These are phyloP conservation scores for Spheniscus mendiculus DNA, from an alignment of 2,113 vertebrate species.

Conservation along the genomic window DNA sequence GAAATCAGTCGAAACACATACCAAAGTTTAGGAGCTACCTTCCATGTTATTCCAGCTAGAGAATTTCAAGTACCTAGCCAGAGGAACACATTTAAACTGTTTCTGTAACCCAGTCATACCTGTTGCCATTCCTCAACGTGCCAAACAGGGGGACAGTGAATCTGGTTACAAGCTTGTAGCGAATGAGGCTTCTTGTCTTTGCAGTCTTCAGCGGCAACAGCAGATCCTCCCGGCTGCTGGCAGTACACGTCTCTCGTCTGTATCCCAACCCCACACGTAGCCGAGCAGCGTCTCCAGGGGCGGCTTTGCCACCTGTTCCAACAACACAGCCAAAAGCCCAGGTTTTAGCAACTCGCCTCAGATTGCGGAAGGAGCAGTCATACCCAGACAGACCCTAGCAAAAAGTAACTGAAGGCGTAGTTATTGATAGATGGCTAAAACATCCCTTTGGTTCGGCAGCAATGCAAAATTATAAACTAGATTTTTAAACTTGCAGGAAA, in stretches of 20 bases:
- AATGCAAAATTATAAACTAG: not conserved
- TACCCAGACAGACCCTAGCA: not conserved
- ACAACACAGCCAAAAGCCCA: not conserved
- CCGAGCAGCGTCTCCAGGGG: conserved; percentile 85
- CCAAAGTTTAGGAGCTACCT: not conserved
- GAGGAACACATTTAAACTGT: not conserved
- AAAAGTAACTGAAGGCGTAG: not conserved
- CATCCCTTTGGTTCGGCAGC: not conserved
- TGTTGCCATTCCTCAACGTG: conserved; percentile 88
- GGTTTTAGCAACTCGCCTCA: accelerated
- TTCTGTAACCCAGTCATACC: conserved; percentile 67
- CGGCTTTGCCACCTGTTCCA: conserved; percentile 82
- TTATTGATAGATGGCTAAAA: not conserved
- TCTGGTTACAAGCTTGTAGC: conserved; percentile 87
- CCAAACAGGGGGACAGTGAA: conserved; percentile 87
- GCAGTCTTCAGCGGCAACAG: conserved; percentile 72
- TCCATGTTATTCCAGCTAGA: not conserved
- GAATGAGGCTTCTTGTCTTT: conserved; percentile 76
- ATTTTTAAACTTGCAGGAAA: conserved; percentile 4
- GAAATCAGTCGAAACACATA: not conserved
- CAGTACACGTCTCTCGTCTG: conserved; percentile 85
- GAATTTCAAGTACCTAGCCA: not conserved
- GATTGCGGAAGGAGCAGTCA: not conserved
- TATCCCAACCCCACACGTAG: conserved; percentile 88
- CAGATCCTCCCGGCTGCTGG: conserved; percentile 64